A percentile compares a stretch with the other conserved stretches of the same genome.
Conservation (phyloP, 2,888 invertebrate genomes). For the Rhagium mordax region DNA sequence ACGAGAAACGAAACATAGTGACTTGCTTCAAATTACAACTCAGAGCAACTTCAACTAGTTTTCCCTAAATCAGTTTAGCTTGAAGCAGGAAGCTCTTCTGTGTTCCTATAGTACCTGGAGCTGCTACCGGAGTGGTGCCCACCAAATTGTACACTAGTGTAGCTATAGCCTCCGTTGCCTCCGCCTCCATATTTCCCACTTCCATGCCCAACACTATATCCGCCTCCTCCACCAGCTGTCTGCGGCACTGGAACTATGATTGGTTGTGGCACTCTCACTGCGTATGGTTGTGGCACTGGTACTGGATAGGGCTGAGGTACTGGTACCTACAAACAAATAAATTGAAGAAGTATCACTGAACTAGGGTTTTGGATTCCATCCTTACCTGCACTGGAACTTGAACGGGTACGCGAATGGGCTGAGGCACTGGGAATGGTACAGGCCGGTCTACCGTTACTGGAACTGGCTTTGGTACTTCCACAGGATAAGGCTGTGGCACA, state of each 20-base stretch:
- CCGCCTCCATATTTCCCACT: no score
- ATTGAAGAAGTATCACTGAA: no score
- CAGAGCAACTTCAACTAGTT: no score
- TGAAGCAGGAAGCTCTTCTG: neutral
- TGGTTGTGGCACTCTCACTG: conserved; percentile 60
- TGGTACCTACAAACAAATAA: conserved; percentile 41
- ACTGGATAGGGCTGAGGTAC: conserved; percentile 60
- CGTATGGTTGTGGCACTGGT: conserved; percentile 55
- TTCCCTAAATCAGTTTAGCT: no score
- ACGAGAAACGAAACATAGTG: no score
- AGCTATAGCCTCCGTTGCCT: conserved; percentile 61
- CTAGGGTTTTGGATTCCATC: no score
- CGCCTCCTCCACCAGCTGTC: conserved; percentile 29
- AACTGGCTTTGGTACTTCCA: conserved; percentile 65
- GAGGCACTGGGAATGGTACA: conserved; percentile 59
- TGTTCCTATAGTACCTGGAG: conserved; percentile 50
- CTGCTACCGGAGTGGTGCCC: conserved; percentile 56
- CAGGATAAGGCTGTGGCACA: conserved; percentile 66
- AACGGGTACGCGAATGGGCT: conserved; percentile 46
- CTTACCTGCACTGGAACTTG: conserved; percentile 52
- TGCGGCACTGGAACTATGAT: conserved; percentile 55
- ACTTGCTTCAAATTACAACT: no score
- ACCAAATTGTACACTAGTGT: conserved; percentile 61
- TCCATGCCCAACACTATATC: conserved; percentile 46
- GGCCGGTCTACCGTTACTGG: conserved; percentile 66